Evolutionary conservation across 2,113 vertebrate species (phyloP).

Genomic region (Microcebus murinus): DNA sequence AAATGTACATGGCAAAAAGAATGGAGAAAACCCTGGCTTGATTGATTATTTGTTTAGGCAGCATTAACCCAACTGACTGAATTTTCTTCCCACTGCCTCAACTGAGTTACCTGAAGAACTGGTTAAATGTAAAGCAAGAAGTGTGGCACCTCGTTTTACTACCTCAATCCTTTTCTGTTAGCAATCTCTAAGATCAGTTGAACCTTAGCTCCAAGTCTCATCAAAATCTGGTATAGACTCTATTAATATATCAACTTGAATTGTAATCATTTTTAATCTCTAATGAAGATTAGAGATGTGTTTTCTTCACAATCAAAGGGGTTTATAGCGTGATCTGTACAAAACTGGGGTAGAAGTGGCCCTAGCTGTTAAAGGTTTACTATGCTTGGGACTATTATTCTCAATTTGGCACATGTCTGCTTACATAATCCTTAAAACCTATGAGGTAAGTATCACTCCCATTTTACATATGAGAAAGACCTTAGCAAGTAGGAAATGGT

Average conservation of each 20-base stretch:
- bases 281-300: neutral
- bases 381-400: neutral
- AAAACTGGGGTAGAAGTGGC: neutral
- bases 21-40: neutral
- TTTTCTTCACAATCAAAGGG: neutral
- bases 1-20: neutral
- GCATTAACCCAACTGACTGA: neutral
- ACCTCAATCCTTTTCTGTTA: neutral
- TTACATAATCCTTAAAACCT: neutral
- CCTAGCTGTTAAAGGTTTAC: neutral
- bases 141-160: neutral
- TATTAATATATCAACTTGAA: neutral
- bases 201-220: neutral
- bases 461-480: neutral
- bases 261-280: neutral
- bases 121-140: neutral
- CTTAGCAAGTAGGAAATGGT: neutral
- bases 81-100: neutral
- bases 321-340: neutral
- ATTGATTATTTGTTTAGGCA: neutral
- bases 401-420: neutral
- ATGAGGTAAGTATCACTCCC: neutral
- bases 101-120: neutral
- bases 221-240: neutral
- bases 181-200: neutral